phyloP scores from a whole-genome alignment of 2,888 invertebrate species.

The Cenopis cana region DNA sequence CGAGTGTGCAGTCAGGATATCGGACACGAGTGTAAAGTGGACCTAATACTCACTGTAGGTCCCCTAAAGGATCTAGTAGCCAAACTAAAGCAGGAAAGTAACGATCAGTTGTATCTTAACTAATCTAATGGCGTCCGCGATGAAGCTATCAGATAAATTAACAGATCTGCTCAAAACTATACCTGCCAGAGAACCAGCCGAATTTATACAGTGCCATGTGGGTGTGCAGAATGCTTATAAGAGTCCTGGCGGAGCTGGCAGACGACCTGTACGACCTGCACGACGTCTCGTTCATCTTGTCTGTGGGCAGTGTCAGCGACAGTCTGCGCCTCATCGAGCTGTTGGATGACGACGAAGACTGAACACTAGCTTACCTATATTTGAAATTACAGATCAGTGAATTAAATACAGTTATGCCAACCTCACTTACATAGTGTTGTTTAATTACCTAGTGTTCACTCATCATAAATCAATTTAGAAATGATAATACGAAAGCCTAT shows the following conservation, averaged over 20 bases:
- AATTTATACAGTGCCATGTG: conserved; percentile 61
- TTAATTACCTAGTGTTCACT: background rate
- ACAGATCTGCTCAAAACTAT: background rate
- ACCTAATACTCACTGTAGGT: conserved; percentile 73
- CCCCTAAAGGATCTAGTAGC: conserved; percentile 66
- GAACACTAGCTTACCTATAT: conserved; percentile 48
- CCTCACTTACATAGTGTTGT: background rate
- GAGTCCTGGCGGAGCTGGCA: conserved; percentile 66
- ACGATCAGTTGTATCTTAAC: conserved; percentile 43
- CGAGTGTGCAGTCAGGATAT: conserved; percentile 67
- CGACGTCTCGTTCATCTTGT: conserved; percentile 69
- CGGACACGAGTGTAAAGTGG: conserved; percentile 76
- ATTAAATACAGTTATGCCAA: conserved; percentile 1
- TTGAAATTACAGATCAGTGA: conserved; percentile 28
- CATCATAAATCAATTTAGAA: background rate
- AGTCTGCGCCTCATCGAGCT: conserved; percentile 71
- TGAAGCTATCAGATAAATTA: conserved; percentile 17
- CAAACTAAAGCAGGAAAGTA: conserved; percentile 59
- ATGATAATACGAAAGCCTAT: background rate
- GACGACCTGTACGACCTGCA: conserved; percentile 72
- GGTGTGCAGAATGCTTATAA: conserved; percentile 73
- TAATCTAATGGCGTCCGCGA: conserved; percentile 17
- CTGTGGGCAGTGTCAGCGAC: conserved; percentile 69
- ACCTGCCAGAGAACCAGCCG: conserved; percentile 1
- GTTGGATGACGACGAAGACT: conserved; percentile 70